Evolutionary conservation across 2,888 invertebrate genomes (phyloP).

Genomic region (Baccha elongata): DNA sequence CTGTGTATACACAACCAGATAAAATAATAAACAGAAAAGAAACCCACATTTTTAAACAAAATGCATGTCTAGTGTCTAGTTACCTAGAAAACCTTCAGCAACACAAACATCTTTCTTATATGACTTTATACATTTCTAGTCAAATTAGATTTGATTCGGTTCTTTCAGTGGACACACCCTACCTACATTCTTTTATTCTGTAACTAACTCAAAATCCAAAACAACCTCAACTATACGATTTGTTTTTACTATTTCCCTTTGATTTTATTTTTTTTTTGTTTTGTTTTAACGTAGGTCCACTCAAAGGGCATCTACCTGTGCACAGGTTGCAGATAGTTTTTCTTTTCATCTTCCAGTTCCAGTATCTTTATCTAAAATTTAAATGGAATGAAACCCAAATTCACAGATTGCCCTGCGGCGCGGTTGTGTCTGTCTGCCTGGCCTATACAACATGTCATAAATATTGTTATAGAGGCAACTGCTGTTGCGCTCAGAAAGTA

Average conservation of each 20-base stretch:
- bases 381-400: slow-evolving; percentile 30
- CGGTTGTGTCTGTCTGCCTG: slow-evolving; percentile 21
- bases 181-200: no score
- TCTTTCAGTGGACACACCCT: no score
- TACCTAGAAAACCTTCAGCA: slow-evolving; percentile 18
- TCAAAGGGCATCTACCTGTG: slow-evolving; percentile 41
- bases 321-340: slow-evolving; percentile 21
- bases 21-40: not conserved
- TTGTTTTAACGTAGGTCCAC: no score
- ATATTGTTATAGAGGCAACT: not conserved
- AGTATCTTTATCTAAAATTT: not conserved
- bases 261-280: no score
- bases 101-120: slow-evolving; percentile 9
- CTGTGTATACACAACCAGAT: no score
- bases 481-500: slow-evolving; percentile 22
- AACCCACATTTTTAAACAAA: no score
- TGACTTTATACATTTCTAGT: slow-evolving; percentile 51
- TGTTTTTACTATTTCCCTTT: no score
- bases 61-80: no score
- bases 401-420: slow-evolving; percentile 5
- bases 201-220: no score
- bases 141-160: slow-evolving; percentile 45
- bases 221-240: no score
- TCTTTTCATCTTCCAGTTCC: slow-evolving; percentile 20
- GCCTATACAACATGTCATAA: slow-evolving; percentile 21